Percentiles rank a stretch among this genome's conserved stretches.
These are phyloP conservation scores for Rachycentron canadum DNA, from an alignment of 2,797 vertebrate genomes.

Conservation along the genomic window DNA sequence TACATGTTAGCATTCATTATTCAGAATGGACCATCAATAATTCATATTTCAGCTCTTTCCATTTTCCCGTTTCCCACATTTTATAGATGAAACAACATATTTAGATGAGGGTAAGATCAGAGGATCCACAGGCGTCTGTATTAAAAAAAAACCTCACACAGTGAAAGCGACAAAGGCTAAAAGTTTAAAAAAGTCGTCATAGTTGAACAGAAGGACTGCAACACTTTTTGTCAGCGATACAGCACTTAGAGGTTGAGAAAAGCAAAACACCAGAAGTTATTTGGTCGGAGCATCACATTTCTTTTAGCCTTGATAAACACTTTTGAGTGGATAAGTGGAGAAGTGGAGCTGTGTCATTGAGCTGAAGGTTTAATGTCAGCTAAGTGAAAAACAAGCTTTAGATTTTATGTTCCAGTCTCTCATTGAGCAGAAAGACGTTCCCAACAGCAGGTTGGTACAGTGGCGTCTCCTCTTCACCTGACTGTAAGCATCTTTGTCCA, in stretches of 20 bases:
- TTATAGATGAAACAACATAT: not conserved
- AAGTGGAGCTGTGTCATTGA: not conserved
- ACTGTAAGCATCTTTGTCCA: not conserved
- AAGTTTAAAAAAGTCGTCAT: not conserved
- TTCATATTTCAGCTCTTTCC: not conserved
- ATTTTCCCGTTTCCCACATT: not conserved
- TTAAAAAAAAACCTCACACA: not conserved
- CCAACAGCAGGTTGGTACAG: not conserved
- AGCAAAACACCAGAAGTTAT: not conserved
- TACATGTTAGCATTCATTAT: no score
- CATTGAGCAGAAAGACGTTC: not conserved
- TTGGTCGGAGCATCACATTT: not conserved
- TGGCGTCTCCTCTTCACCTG: not conserved
- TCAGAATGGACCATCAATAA: no score
- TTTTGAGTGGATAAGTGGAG: not conserved
- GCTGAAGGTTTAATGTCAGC: constrained; percentile 10
- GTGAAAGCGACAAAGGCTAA: not conserved
- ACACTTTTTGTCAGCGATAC: not conserved
- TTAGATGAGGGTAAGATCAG: not conserved
- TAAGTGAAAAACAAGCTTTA: constrained; percentile 6
- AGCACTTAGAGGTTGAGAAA: not conserved
- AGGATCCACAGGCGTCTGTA: not conserved
- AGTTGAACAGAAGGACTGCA: not conserved
- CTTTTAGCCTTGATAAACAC: not conserved
- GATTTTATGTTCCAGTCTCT: not conserved